phyloP scores from a whole-genome alignment of 2,113 vertebrate genomes.

The Serilophus lunatus region DNA sequence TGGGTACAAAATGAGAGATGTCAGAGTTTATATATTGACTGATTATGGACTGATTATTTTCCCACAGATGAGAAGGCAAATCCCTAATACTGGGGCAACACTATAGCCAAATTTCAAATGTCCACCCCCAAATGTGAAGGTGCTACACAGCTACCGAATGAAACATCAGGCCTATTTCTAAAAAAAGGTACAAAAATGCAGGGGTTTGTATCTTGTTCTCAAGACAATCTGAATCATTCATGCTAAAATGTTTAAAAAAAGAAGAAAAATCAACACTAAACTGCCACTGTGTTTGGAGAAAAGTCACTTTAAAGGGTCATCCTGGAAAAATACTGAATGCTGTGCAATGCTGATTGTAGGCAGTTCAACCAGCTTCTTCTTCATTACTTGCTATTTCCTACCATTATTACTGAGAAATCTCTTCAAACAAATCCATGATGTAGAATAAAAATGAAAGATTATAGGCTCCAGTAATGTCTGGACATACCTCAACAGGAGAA shows the following conservation, averaged over 20 bases:
- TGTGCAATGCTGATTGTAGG: neutral
- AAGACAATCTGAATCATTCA: conserved; percentile 13
- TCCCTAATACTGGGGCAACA: neutral
- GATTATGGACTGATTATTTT: neutral
- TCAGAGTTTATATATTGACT: neutral
- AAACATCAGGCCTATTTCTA: neutral
- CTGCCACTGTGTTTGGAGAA: neutral
- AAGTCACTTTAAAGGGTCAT: conserved; percentile 9
- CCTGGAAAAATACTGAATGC: neutral
- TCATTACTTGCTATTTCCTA: neutral
- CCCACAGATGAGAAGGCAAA: neutral
- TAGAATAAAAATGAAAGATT: neutral
- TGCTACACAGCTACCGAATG: neutral
- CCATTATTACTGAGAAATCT: neutral
- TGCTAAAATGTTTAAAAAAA: neutral
- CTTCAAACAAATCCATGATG: neutral
- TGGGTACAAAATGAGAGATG: neutral
- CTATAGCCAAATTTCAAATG: neutral
- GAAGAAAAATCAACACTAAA: neutral
- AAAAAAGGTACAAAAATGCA: neutral
- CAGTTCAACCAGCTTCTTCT: neutral
- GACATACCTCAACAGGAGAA: neutral
- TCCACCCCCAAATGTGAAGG: neutral
- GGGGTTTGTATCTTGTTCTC: neutral
- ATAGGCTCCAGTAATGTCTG: neutral